Evolutionary conservation across 2,113 vertebrate species (phyloP).

Genomic region (Catharus minimus): DNA sequence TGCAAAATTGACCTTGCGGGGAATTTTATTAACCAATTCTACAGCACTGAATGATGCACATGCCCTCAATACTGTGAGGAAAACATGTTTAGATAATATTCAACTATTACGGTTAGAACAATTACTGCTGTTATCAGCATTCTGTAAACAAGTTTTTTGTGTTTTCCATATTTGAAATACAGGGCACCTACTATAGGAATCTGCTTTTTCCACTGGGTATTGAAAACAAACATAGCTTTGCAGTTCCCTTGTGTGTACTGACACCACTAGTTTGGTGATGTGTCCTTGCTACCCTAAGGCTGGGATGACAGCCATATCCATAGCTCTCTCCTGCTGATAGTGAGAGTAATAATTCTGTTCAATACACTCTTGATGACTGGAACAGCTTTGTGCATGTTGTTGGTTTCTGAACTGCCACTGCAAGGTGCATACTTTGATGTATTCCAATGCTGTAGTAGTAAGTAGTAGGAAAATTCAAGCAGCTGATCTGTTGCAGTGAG

Average conservation of each 20-base stretch:
- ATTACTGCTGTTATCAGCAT: not conserved
- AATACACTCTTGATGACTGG: not conserved
- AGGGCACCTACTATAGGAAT: not conserved
- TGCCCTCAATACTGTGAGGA: not conserved
- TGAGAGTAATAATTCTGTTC: not conserved
- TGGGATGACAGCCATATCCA: not conserved
- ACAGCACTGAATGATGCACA: not conserved
- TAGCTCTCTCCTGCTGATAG: not conserved
- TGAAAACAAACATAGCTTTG: not conserved
- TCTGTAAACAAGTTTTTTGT: not conserved
- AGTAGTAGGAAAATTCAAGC: not conserved
- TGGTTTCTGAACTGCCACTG: not conserved
- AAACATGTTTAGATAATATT: not conserved
- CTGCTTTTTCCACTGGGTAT: not conserved
- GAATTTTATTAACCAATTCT: not conserved
- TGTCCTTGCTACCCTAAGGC: not conserved
- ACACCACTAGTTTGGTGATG: fast-evolving
- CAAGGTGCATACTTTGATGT: not conserved
- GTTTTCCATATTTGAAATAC: not conserved
- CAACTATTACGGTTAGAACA: not conserved
- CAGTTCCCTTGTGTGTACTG: not conserved
- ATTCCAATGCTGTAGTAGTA: not conserved
- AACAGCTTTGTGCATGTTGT: fast-evolving
- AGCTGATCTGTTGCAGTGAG: not conserved
- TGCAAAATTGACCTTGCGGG: fast-evolving